Evolutionary conservation across 2,113 vertebrate species (phyloP), one percentile per base, ranked within the genome.

Genomic region (Oryzias celebensis): DNA sequence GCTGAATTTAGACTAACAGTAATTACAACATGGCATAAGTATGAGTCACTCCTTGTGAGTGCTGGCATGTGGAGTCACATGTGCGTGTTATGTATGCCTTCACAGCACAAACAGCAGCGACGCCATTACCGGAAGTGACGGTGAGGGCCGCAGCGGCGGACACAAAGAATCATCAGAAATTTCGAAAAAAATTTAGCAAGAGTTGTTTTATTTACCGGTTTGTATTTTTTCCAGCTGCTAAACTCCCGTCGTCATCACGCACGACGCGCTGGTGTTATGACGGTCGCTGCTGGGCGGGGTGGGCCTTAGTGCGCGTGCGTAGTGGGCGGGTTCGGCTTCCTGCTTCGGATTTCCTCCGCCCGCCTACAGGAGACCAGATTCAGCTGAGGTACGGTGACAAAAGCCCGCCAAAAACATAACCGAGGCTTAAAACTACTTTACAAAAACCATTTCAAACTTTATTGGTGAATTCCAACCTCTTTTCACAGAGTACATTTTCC

Each of bases 251-350:
- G 17, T n/a, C 1, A 5, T 2, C 45, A 62, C 56, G 7, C 73
- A 36, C 42, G 5, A 63, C 4, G 58, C 2, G 31, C 42, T 24
- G 62, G 47, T 83, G 72, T 77, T 78, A 75, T 79, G 83, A 78
- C 77, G 52, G 0, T 2, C 24, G 23, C 24, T 1, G 28, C 1
- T n/a, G 75, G 75, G 84, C 61, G 69, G 75, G 14, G 6, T 5
- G 63, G 42, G 50, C 48, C 58, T 48, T 15, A 46, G 16, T 18
- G 14, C 52, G 66, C 14, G 62, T 76, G 64, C 68, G 47, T 1
- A 2, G n/a, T 20, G 18, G 50, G n/a, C 18, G 7, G 44, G 44
- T 17, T 45, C 1, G 44, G 17, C 44, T 17, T 45, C 44, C 44
- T 14, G 47, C 7, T 18, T 18, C 16, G 5, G 5, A n/a, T 16